Conservation (phyloP, 1,140 invertebrate species). For the Papilio helenus region DNA sequence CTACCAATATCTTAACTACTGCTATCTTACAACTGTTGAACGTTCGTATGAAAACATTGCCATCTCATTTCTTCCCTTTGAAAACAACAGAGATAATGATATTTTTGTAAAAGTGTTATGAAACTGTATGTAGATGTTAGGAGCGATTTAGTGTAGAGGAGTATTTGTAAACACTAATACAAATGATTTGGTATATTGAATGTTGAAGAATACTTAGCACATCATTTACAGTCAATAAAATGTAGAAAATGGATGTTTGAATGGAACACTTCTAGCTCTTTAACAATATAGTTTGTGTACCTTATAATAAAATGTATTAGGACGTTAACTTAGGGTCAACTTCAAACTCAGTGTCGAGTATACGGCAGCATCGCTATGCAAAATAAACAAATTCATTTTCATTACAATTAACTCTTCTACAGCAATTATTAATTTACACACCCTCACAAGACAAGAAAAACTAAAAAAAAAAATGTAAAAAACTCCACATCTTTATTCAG, state of each 20-base stretch:
- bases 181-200: neutral
- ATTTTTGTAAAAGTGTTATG: too few species aligned
- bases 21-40: too few species aligned
- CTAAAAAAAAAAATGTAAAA: too few species aligned
- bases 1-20: neutral
- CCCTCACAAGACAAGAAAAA: neutral
- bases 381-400: slow-evolving; percentile 43
- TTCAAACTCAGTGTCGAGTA: slow-evolving; percentile 60
- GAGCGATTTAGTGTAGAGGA: neutral
- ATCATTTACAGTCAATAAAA: neutral
- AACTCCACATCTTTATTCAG: too few species aligned
- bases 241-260: neutral
- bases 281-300: slow-evolving; percentile 31
- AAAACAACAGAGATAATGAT: too few species aligned
- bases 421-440: neutral
- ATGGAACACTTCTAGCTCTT: slow-evolving; percentile 34
- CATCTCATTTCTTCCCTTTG: too few species aligned
- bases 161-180: neutral
- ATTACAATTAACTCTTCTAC: neutral
- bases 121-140: too few species aligned
- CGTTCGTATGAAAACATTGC: too few species aligned
- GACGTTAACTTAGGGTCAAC: slow-evolving; percentile 52
- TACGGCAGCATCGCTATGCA: slow-evolving; percentile 64
- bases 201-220: neutral
- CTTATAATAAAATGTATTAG: slow-evolving; percentile 45